Evolutionary conservation across 2,888 invertebrate genomes (phyloP).

Genomic region (Fragum fragum): DNA sequence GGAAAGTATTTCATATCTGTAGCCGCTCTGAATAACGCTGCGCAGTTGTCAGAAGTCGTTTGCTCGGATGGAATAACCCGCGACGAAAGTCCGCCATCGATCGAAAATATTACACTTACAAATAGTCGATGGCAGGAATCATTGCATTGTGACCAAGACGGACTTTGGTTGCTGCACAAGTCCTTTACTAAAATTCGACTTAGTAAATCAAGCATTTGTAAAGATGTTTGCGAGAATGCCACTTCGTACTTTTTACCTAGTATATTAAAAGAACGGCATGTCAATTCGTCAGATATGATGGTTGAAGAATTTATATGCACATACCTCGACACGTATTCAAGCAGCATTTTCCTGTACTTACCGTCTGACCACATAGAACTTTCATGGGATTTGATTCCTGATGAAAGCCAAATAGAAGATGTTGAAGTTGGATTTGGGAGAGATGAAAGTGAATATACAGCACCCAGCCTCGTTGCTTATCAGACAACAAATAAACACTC

Average conservation of each 20-base stretch:
- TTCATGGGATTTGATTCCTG: conserved; percentile 60
- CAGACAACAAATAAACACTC: conserved; percentile 46
- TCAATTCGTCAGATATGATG: conserved; percentile 21
- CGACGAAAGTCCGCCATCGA: conserved; percentile 64
- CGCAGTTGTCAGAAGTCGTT: conserved; percentile 69
- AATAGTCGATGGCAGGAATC: conserved; percentile 52
- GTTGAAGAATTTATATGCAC: conserved; percentile 44
- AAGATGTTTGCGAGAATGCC: conserved; percentile 23
- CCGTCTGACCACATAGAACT: conserved; percentile 64
- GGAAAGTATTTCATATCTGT: conserved; percentile 53
- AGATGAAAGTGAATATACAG: background rate
- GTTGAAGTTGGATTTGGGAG: conserved; percentile 63
- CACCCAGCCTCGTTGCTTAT: conserved; percentile 59
- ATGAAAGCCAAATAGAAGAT: conserved; percentile 67
- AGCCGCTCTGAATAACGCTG: conserved; percentile 75
- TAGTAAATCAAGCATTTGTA: conserved; percentile 25
- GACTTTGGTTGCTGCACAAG: conserved; percentile 51
- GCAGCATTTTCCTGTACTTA: conserved; percentile 47
- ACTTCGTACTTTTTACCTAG: background rate
- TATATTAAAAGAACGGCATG: conserved; percentile 17
- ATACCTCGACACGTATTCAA: conserved; percentile 14
- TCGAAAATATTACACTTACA: conserved; percentile 59
- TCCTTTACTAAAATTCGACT: conserved; percentile 51
- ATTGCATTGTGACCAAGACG: conserved; percentile 52
- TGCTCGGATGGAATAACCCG: conserved; percentile 76